Percentiles rank a stretch among this genome's conserved stretches.
These are phyloP conservation scores for Tachina fera DNA, from an alignment of 2,888 invertebrate genomes.

Conservation along the genomic window DNA sequence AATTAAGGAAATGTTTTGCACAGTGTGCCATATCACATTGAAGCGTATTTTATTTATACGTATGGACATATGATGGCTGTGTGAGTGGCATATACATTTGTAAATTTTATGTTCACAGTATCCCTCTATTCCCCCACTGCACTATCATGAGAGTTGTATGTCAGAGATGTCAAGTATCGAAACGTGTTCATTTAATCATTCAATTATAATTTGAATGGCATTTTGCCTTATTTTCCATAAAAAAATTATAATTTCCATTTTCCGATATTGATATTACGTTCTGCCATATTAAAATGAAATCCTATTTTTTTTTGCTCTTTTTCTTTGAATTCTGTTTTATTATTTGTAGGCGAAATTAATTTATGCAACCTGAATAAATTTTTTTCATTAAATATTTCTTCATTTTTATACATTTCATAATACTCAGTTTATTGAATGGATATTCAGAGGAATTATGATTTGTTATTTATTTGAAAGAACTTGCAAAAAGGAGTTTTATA, in stretches of 20 bases:
- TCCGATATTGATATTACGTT: conserved; percentile 16
- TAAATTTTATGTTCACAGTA: conserved; percentile 7
- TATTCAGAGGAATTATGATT: conserved; percentile 13
- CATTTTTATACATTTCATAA: conserved; percentile 2
- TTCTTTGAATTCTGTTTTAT: neutral
- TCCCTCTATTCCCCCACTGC: neutral
- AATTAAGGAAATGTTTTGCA: neutral
- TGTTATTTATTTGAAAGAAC: conserved; percentile 7
- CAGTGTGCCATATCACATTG: neutral
- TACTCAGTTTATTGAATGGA: conserved; percentile 23
- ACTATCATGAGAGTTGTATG: neutral
- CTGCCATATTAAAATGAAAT: neutral
- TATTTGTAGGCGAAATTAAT: conserved; percentile 16
- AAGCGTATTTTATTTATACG: too few species aligned
- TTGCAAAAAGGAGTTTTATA: neutral
- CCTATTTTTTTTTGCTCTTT: neutral
- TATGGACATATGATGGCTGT: neutral
- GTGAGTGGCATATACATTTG: neutral
- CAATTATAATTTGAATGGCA: conserved; percentile 28
- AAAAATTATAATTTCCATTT: conserved; percentile 2
- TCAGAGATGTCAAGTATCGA: neutral
- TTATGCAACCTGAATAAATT: conserved; percentile 31
- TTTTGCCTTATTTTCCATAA: conserved; percentile 22
- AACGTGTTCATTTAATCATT: conserved; percentile 34
- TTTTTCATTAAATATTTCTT: neutral